Percentiles rank a stretch among this genome's conserved stretches.
Evolutionary conservation across 2,113 vertebrate genomes (phyloP).

Genomic region (Nothocercus nigrocapillus): DNA sequence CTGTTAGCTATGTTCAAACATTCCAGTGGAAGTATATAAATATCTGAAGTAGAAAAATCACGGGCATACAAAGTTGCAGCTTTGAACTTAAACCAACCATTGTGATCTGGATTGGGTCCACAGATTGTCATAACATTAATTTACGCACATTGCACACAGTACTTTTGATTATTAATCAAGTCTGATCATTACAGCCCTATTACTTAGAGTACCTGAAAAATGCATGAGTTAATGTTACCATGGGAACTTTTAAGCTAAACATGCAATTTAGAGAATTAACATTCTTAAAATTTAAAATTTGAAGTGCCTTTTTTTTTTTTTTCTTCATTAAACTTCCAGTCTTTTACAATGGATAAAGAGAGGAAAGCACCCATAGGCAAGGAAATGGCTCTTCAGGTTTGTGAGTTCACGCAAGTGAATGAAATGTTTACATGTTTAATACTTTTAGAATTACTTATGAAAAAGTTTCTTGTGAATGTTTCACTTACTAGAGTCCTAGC

Average conservation of each 20-base stretch:
- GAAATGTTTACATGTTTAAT: not conserved
- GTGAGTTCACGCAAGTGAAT: not conserved
- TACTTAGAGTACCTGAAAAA: not conserved
- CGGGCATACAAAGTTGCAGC: not conserved
- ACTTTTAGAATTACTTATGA: not conserved
- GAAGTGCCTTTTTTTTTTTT: not conserved
- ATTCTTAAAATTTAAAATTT: not conserved
- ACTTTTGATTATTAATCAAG: not conserved
- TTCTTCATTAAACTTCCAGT: not conserved
- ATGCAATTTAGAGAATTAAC: not conserved
- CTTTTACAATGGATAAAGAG: not conserved
- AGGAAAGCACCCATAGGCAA: not conserved
- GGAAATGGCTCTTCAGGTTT: not conserved
- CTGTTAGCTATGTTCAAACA: constrained; percentile 21
- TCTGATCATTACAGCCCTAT: not conserved
- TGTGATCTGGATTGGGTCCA: not conserved
- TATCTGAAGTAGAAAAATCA: not conserved
- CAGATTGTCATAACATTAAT: not conserved
- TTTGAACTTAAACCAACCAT: not conserved
- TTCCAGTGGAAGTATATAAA: not conserved
- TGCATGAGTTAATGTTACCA: not conserved
- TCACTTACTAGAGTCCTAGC: not conserved
- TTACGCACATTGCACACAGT: not conserved
- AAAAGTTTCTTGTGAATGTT: not conserved
- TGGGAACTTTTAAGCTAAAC: not conserved